Evolutionary conservation across 2,888 invertebrate species (phyloP).

Genomic region (Keiferia lycopersicella): DNA sequence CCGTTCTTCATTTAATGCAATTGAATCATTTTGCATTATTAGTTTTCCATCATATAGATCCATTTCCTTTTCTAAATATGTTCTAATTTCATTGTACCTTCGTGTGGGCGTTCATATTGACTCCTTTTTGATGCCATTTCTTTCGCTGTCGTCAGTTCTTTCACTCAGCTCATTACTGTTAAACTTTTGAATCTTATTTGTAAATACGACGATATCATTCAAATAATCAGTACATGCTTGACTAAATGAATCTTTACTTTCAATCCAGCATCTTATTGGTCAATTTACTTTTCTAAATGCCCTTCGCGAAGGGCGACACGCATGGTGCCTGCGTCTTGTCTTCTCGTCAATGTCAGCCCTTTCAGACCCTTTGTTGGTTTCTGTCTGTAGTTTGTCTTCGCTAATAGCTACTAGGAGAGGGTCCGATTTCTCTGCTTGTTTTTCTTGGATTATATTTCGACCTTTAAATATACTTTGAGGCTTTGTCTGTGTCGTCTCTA

Average conservation of each 20-base stretch:
- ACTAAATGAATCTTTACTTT: background rate
- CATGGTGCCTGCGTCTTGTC: constrained; percentile 10
- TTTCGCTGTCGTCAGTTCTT: too few species aligned
- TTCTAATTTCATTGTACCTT: too few species aligned
- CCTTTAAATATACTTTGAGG: background rate
- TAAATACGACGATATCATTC: background rate
- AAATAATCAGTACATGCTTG: background rate
- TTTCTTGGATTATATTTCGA: background rate
- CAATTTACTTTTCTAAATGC: background rate
- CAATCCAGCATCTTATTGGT: background rate
- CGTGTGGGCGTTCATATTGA: too few species aligned
- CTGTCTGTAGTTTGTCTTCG: background rate
- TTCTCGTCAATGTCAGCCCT: background rate
- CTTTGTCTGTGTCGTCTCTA: background rate
- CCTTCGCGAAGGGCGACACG: background rate
- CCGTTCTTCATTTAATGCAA: too few species aligned
- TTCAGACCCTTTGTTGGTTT: constrained; percentile 17
- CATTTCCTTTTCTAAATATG: too few species aligned
- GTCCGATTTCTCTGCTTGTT: constrained; percentile 10
- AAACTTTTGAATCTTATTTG: too few species aligned
- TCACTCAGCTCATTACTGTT: too few species aligned
- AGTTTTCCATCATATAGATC: too few species aligned
- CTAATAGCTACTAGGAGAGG: background rate
- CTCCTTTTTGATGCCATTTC: too few species aligned
- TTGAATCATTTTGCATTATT: too few species aligned